phyloP scores from a whole-genome alignment of 2,113 vertebrate genomes.

The Paradisaea rubra region DNA sequence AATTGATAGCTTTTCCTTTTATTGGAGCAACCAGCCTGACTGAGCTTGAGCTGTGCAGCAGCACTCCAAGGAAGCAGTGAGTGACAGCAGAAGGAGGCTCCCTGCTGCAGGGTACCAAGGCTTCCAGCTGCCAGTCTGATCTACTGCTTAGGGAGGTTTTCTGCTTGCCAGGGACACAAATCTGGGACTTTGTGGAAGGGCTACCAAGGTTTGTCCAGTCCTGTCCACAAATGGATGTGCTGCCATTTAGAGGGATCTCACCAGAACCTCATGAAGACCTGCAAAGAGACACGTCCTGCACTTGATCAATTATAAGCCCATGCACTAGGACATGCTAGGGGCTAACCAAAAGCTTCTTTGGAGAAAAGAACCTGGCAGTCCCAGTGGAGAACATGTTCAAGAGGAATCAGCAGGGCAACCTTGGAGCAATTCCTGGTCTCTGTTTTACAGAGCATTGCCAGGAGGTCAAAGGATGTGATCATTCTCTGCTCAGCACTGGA shows the following conservation, averaged over 20 bases:
- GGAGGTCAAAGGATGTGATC: neutral
- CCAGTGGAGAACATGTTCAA: neutral
- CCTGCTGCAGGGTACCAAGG: neutral
- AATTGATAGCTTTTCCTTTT: neutral
- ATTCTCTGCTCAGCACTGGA: neutral
- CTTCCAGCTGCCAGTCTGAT: neutral
- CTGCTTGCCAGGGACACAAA: neutral
- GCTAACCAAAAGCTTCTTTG: neutral
- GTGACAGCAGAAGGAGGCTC: neutral
- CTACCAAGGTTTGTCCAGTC: neutral
- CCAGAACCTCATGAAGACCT: neutral
- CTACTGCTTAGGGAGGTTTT: neutral
- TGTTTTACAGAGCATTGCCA: accelerated
- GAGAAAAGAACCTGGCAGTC: neutral
- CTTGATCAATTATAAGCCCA: neutral
- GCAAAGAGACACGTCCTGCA: neutral
- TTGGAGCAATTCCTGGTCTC: neutral
- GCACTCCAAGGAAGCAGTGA: neutral
- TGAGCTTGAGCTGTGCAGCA: neutral
- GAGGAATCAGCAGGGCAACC: neutral
- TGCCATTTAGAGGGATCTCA: neutral
- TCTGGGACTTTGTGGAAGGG: neutral
- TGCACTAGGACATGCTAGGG: neutral
- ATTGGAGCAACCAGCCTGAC: neutral
- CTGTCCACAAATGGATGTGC: neutral